Conservation (phyloP, 1,140 invertebrate genomes). For the Macrosteles quadrilineatus region DNA sequence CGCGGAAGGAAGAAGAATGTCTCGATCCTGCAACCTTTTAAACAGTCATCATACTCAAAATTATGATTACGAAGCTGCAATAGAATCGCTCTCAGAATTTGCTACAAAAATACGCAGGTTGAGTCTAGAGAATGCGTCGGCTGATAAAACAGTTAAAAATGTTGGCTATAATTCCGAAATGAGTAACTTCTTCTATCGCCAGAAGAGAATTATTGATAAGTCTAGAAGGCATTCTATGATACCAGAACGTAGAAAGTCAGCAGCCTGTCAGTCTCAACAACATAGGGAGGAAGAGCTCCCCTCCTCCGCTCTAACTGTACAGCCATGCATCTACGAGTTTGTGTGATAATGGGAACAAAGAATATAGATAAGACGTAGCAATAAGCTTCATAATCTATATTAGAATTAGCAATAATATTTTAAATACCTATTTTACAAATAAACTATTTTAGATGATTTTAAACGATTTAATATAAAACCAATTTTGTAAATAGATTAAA, state of each 20-base stretch:
- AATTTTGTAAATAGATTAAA: too few species aligned
- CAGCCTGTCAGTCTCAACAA: too few species aligned
- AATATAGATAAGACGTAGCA: not conserved
- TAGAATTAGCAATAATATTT: constrained; percentile 21
- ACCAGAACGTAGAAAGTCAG: not conserved
- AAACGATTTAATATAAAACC: not conserved
- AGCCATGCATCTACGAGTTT: constrained; percentile 13
- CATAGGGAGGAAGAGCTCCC: too few species aligned
- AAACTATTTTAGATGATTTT: constrained; percentile 18
- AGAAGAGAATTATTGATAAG: not conserved
- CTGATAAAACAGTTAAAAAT: not conserved
- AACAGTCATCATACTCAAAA: not conserved
- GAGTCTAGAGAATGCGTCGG: constrained; percentile 6
- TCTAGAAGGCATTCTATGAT: constrained; percentile 19
- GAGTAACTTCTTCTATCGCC: not conserved
- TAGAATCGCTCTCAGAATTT: constrained; percentile 14
- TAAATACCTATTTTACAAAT: constrained; percentile 16
- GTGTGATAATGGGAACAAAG: constrained; percentile 18
- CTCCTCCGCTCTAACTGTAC: too few species aligned
- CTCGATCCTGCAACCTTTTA: not conserved
- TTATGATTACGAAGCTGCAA: constrained; percentile 6
- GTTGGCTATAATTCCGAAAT: not conserved
- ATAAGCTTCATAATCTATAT: constrained; percentile 6
- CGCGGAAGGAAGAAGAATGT: not conserved
- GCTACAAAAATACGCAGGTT: constrained; percentile 24